Conservation (phyloP, 2,888 invertebrate species). For the Balanococcus diminutus region DNA sequence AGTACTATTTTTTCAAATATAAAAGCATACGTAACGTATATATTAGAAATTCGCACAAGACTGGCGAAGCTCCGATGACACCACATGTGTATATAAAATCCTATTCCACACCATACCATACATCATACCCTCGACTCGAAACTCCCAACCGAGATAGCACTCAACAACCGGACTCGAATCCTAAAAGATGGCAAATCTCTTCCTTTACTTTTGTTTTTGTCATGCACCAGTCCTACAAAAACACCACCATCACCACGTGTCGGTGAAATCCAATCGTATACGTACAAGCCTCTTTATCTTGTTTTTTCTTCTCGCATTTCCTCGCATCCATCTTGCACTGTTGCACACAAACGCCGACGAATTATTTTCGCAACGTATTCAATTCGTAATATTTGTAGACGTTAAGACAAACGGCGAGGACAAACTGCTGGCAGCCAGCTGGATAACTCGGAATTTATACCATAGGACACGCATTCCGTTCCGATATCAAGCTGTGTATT, state of each 20-base stretch:
- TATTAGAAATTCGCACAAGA: too few species aligned
- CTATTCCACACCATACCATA: too few species aligned
- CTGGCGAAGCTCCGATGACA: too few species aligned
- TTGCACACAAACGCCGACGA: background rate
- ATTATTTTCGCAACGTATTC: background rate
- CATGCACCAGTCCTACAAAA: too few species aligned
- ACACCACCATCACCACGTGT: conserved; percentile 8
- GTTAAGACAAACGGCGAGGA: background rate
- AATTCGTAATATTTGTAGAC: background rate
- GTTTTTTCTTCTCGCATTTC: background rate
- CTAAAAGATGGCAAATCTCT: too few species aligned
- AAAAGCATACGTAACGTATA: too few species aligned
- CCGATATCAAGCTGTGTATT: background rate
- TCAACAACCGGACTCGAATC: too few species aligned
- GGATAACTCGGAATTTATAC: background rate
- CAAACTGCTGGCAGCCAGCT: background rate
- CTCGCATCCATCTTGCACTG: background rate
- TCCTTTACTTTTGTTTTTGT: background rate
- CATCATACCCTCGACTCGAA: too few species aligned
- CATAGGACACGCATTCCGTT: background rate
- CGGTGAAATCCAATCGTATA: background rate
- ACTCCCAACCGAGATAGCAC: too few species aligned
- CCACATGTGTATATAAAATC: too few species aligned
- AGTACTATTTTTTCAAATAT: too few species aligned
- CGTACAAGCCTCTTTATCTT: background rate